A percentile compares a stretch with the other conserved stretches of the same genome.
phyloP scores from a whole-genome alignment of 2,888 invertebrate species.

The Scrobipalpa costella region DNA sequence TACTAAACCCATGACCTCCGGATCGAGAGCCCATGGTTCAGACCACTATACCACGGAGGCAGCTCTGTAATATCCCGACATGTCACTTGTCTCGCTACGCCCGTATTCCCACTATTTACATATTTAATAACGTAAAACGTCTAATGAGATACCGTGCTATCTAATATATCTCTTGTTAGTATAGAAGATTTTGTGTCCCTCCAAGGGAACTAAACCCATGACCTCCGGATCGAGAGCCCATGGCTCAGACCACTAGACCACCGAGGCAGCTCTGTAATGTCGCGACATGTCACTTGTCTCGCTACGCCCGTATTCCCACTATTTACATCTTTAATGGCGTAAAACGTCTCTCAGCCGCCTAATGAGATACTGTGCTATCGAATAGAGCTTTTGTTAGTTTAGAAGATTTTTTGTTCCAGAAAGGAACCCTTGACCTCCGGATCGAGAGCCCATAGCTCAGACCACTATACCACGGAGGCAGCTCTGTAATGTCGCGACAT shows the following conservation, averaged over 20 bases:
- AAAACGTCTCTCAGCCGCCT: conserved; percentile 56
- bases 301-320: conserved; percentile 68
- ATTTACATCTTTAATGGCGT: conserved; percentile 80
- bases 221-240: too few species aligned
- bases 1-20: too few species aligned
- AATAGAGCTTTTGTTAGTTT: conserved; percentile 34
- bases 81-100: conserved; percentile 70
- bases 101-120: conserved; percentile 63
- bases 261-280: conserved; percentile 40
- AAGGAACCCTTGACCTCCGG: too few species aligned
- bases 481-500: conserved; percentile 56
- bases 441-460: too few species aligned
- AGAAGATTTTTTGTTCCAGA: too few species aligned
- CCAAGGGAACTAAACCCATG: too few species aligned
- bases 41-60: too few species aligned
- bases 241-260: too few species aligned
- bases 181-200: too few species aligned
- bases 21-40: too few species aligned
- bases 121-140: conserved; percentile 36
- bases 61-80: conserved; percentile 52
- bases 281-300: conserved; percentile 73
- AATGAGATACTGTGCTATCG: conserved; percentile 72
- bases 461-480: too few species aligned
- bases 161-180: conserved; percentile 37
- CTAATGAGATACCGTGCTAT: conserved; percentile 73